Conservation (phyloP, 2,888 invertebrate species). For the Spisula subtruncata region DNA sequence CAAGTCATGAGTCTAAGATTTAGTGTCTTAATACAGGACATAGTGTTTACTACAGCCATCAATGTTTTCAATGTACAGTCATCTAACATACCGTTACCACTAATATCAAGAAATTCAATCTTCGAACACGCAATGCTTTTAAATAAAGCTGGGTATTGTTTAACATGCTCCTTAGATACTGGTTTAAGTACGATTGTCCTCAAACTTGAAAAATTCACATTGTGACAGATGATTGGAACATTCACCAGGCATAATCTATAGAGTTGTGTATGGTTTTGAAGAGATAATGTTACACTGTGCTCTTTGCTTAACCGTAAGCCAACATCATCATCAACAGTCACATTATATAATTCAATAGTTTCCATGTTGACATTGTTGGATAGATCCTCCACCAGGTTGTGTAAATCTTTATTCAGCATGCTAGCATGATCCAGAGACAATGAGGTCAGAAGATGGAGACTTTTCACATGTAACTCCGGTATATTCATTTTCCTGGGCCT, state of each 20-base stretch:
- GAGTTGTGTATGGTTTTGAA: background rate
- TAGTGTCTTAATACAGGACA: background rate
- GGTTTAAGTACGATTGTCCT: background rate
- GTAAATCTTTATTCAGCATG: background rate
- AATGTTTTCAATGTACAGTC: background rate
- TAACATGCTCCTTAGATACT: background rate
- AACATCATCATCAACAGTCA: background rate
- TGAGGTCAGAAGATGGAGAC: background rate
- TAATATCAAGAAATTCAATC: background rate
- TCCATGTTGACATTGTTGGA: background rate
- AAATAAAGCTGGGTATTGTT: background rate
- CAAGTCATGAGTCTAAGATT: background rate
- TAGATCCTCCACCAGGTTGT: background rate
- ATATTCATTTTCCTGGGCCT: background rate
- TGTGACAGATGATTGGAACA: background rate
- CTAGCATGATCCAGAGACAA: background rate
- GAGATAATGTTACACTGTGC: background rate
- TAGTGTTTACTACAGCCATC: background rate
- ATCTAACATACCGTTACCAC: background rate
- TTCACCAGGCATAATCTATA: background rate
- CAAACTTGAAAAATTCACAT: background rate
- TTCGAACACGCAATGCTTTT: background rate
- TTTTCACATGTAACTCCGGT: background rate
- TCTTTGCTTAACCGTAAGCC: background rate
- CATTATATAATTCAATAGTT: background rate